Base-by-base conservation (phyloP, 1,140 invertebrate species). In the Spodoptera frugiperda region DNA sequence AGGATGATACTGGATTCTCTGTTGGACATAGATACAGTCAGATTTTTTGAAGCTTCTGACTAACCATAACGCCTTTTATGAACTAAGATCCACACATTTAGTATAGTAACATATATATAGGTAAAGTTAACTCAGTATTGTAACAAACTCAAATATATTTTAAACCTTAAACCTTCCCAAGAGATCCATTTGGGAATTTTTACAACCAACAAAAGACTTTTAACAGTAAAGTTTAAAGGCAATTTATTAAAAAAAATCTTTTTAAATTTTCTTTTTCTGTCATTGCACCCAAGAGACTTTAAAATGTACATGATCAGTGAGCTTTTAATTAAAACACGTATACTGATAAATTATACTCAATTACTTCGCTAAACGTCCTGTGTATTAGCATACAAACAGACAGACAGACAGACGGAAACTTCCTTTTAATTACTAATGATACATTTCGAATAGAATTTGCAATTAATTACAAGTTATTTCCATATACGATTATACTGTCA, bases 381-480 rank as follows among this genome's bases (percentile, higher is more conserved):
- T 10, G 33, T 39, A 48, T 65, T 65, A 65, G 17, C 61, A 65
- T 61, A 61, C 15, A 46, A 14, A 59, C 53, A 46, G 21, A 59
- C 53, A 25, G 21, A 59, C 53, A 25, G 53, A 55, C 55, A 59
- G 53, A 54, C 55, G 14, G 30, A 61, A 44, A 44, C 30, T 17
- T 61, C 57, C 33, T 61, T 59, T 67, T 67, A 67, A 48, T 10
- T n/a, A 21, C 0, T 39, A 8, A 65, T 44, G 33, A 17, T 46
- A 19, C 19, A 67, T 63, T 25, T n/a, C 48, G n/a, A 30, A 33
- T 53, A 54, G 67, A 8, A 39, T 54, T 70, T 54, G n/a, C 67
- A 71, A 71, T 55, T 71, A 54, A 71, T 44, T 55, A 71, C 44
- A 1, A 14, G 30, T 10, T 39, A 71, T 55, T 55, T 54, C 30